These are phyloP conservation scores for Nannobrachium achirus DNA, from an alignment of 2,113 vertebrate species.

Conservation along the genomic window DNA sequence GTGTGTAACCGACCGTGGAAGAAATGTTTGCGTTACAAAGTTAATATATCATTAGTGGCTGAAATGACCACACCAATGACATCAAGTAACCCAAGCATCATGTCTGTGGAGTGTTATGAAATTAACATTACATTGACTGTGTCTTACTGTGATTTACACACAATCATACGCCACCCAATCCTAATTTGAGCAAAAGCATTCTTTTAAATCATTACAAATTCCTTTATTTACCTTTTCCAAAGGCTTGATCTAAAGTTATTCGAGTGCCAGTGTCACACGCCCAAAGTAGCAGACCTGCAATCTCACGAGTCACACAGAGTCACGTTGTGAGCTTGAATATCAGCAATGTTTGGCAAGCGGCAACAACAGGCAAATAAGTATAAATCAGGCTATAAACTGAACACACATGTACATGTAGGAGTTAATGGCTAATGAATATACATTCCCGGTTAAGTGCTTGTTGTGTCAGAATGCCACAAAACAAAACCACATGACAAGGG, in stretches of 20 bases:
- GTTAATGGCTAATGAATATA: slow-evolving; percentile 28
- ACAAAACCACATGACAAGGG: slow-evolving; percentile 56
- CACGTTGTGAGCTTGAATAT: no score
- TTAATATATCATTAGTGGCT: not conserved
- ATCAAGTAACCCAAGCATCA: slow-evolving; percentile 28
- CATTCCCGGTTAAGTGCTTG: slow-evolving; percentile 64
- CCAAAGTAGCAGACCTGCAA: no score
- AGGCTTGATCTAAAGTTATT: no score
- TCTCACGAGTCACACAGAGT: no score
- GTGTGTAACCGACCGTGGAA: slow-evolving; percentile 19
- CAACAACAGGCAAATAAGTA: no score
- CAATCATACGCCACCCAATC: no score
- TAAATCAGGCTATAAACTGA: no score
- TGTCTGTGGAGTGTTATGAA: not conserved
- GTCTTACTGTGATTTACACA: slow-evolving; percentile 11
- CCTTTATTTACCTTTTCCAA: no score
- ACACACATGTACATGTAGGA: no score
- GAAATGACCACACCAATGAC: slow-evolving; percentile 18
- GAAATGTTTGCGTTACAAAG: slow-evolving; percentile 25
- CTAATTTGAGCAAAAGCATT: not conserved
- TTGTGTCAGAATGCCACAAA: slow-evolving; percentile 55
- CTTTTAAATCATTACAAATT: not conserved
- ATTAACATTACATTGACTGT: slow-evolving; percentile 9
- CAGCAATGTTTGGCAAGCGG: no score
- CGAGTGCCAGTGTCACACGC: no score